Conservation (phyloP, 2,113 vertebrate genomes). For the Colinus virginianus region DNA sequence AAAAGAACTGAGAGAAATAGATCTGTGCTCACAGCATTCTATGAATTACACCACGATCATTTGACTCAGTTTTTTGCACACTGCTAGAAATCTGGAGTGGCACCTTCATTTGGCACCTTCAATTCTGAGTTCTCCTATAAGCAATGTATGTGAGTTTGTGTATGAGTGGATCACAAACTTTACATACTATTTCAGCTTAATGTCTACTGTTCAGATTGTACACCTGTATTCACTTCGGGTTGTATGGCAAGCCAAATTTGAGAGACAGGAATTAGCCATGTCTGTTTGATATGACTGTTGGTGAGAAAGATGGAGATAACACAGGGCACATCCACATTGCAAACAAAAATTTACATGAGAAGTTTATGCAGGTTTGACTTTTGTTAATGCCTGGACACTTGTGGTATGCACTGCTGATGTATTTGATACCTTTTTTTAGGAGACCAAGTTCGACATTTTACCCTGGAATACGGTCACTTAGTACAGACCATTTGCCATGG, state of each 20-base stretch:
- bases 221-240: neutral
- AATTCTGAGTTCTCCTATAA: neutral
- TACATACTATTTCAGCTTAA: neutral
- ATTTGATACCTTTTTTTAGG: neutral
- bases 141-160: neutral
- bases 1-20: neutral
- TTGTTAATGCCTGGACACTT: neutral
- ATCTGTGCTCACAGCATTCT: neutral
- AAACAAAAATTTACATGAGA: neutral
- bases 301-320: neutral
- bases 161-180: neutral
- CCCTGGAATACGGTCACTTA: neutral
- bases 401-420: neutral
- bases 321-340: neutral
- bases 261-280: neutral
- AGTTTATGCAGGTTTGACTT: neutral
- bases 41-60: neutral
- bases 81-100: neutral
- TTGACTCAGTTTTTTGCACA: conserved; percentile 34
- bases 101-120: conserved; percentile 19
- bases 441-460: neutral
- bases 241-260: neutral
- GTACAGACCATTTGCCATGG: neutral
- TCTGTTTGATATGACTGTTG: neutral
- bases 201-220: neutral